Base-by-base conservation (phyloP, 1,140 invertebrate species). In the Ceratoteleas bidentatus region DNA sequence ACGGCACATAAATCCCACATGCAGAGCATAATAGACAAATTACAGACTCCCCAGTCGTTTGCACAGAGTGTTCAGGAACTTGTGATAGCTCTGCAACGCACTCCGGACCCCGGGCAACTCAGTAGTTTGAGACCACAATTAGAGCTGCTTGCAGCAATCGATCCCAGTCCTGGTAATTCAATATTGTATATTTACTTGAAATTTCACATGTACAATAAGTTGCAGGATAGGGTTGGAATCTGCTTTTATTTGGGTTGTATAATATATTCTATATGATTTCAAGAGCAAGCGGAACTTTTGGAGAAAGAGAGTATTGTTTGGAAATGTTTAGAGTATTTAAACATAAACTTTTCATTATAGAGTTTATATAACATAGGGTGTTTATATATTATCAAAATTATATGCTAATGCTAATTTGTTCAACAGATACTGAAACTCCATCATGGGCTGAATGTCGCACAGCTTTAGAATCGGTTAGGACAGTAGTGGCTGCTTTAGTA, bases 11-110 rank as follows among this genome's bases (percentile, higher is more conserved):
- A 99, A 89, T 98, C 97, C 14, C 98, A 99, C 87, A 99, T 99
- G 98, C 98, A 99, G 91, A 98, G 97, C 85, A 99, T 99, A 69
- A 99, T 99, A 85, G 95, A 97, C 84, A 97, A 98, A 92, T 90
- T 98, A 34, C 97, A 98, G 92, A 98, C 97, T 11, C 97, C 97
- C 0, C 96, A 97, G 81, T 97, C 96, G 1, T 98, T 98, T 90
- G 94, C 95, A 0, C 96, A 97, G 89, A 96, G 96, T 45, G 95
- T 98, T 0, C 97, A 98, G 88, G 98, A 99, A 89, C 89, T 99
- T 69, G 95, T 98, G 15, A 97, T 98, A 74, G 97, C 97, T 0
- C 91, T 99, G 68, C 97, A 99, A 88, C 93, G 97, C 74, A 98
- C 97, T 6, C 95, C 96, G 0, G 97, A 99, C 92, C 97, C 97